Evolutionary conservation across 2,888 invertebrate genomes (phyloP), one percentile per base, ranked within the genome.

Genomic region (Cancer borealis): DNA sequence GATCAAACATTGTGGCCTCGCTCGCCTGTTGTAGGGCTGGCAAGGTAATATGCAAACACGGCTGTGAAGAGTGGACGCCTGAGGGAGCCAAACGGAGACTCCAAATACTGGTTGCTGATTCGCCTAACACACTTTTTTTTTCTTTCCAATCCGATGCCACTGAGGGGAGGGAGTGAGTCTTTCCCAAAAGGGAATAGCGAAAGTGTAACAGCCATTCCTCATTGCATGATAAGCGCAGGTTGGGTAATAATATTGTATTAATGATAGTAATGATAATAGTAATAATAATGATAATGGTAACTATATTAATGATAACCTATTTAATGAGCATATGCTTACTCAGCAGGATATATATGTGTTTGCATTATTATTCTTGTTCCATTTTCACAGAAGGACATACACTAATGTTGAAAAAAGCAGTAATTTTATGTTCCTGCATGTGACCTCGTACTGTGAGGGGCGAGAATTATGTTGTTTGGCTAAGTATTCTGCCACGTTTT

Each of bases 21-120:
- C n/a, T n/a, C n/a, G n/a, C n/a, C 66, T 21, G 66, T n/a, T 66
- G 66, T 66, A 66, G 66, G 66, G n/a, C n/a, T 66, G 66, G n/a
- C 66, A 66, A 8, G n/a, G 66, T 66, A 6, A n/a, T 66, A n/a
- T n/a, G n/a, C n/a, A n/a, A n/a, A n/a, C n/a, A n/a, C n/a, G n/a
- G n/a, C n/a, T n/a, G n/a, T n/a, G 39, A 39, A 39, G 39, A 39
- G 39, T 39, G 12, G 54, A 54, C 12, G 54, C 17, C 14, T 14
- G 54, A 54, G 54, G 54, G 54, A 54, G 54, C 54, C 14, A 54
- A 17, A 54, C 14, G 3, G 3, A 54, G 17, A 54, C 54, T 17
- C 54, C 54, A 54, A 54, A 17, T 54, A 54, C 12, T 54, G 54
- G 17, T 17, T 54, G 54, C 54, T 17, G 17, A 17, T 17, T 17